A percentile compares a stretch with the other conserved stretches of the same genome.
Conservation (phyloP, 2,888 invertebrate genomes). For the Glaucopsyche alexis region DNA sequence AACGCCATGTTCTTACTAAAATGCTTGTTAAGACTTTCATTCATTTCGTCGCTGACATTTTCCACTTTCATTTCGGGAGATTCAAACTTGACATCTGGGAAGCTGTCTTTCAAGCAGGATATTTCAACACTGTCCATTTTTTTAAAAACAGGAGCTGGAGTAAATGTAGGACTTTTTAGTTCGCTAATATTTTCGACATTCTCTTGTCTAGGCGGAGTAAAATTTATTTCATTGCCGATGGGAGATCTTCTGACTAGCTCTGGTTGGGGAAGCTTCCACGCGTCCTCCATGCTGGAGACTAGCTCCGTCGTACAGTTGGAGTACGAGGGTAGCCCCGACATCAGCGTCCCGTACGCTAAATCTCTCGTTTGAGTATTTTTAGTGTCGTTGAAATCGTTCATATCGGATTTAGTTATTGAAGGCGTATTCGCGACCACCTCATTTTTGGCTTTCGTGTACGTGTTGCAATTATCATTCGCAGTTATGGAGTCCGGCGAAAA, state of each 20-base stretch:
- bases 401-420: slow-evolving; percentile 57
- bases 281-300: slow-evolving; percentile 55
- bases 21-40: slow-evolving; percentile 53
- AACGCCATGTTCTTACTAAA: slow-evolving; percentile 55
- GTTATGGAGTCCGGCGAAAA: slow-evolving; percentile 72
- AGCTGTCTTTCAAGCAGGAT: slow-evolving; percentile 57
- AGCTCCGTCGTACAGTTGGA: slow-evolving; percentile 68
- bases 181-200: slow-evolving; percentile 41
- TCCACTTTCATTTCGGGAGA: slow-evolving; percentile 40
- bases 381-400: slow-evolving; percentile 54
- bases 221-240: slow-evolving; percentile 45
- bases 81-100: slow-evolving; percentile 46
- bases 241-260: slow-evolving; percentile 64
- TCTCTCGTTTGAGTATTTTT: slow-evolving; percentile 66
- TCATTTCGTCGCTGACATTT: slow-evolving; percentile 40
- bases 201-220: slow-evolving; percentile 50
- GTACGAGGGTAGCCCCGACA: slow-evolving; percentile 63
- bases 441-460: slow-evolving; percentile 66
- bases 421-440: slow-evolving; percentile 54
- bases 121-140: slow-evolving; percentile 71
- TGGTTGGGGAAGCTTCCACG: slow-evolving; percentile 62
- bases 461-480: slow-evolving; percentile 59
- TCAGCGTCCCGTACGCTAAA: slow-evolving; percentile 64
- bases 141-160: slow-evolving; percentile 50
- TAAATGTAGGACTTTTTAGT: slow-evolving; percentile 48